phyloP scores from a whole-genome alignment of 2,797 vertebrate species.

The Parotocinclus haroldoi region DNA sequence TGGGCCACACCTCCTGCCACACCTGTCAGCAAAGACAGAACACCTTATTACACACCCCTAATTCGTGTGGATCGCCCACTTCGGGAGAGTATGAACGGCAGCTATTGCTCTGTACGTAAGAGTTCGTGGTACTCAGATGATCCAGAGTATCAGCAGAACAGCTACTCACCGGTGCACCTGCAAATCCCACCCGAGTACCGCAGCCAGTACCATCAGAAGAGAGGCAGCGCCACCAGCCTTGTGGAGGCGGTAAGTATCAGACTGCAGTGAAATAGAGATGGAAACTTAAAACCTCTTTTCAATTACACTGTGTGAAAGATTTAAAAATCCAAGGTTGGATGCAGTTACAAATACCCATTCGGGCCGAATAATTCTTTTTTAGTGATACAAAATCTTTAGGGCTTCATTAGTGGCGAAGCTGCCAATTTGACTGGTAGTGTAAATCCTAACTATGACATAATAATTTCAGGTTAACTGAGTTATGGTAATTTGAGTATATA shows the following conservation, averaged over 20 bases:
- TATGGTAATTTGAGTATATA: too few species aligned
- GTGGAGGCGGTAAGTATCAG: slow-evolving; percentile 89
- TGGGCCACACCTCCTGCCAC: slow-evolving; percentile 96
- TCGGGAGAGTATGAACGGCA: slow-evolving; percentile 80
- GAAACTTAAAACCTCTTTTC: too few species aligned
- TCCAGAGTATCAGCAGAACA: slow-evolving; percentile 84
- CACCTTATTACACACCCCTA: slow-evolving; percentile 89
- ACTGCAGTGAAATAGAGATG: too few species aligned
- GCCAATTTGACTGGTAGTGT: too few species aligned
- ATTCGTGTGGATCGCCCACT: slow-evolving; percentile 86
- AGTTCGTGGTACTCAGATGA: slow-evolving; percentile 98
- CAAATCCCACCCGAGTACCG: slow-evolving; percentile 87
- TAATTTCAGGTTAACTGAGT: too few species aligned
- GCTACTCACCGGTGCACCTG: slow-evolving; percentile 87
- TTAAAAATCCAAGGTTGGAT: too few species aligned
- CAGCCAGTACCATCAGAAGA: slow-evolving; percentile 91
- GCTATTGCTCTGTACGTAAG: slow-evolving; percentile 86
- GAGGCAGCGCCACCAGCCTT: slow-evolving; percentile 93
- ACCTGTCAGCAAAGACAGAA: slow-evolving; percentile 83
- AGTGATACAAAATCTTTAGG: too few species aligned
- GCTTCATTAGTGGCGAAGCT: too few species aligned
- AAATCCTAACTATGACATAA: too few species aligned
- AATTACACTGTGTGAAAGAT: too few species aligned
- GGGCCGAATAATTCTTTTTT: too few species aligned
- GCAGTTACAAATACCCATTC: too few species aligned